These are phyloP conservation scores for Anastrepha ludens DNA, from an alignment of 1,140 invertebrate species.

Conservation along the genomic window DNA sequence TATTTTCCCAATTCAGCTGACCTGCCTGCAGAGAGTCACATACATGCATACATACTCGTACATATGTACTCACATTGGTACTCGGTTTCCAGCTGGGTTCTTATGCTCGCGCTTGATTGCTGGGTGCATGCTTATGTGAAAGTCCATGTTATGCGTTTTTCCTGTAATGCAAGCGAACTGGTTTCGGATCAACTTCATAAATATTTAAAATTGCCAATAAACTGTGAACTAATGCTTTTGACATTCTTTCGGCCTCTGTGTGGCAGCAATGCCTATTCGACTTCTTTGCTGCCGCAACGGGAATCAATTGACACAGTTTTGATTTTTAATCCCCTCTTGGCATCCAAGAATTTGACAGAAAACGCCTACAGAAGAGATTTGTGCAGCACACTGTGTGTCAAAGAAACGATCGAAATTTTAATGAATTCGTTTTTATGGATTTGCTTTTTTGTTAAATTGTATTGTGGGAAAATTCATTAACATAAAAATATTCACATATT, in stretches of 20 bases:
- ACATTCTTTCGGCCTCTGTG: constrained; percentile 27
- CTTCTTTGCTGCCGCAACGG: neutral
- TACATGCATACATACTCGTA: no score
- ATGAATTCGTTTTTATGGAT: no score
- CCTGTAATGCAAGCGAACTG: constrained; percentile 4
- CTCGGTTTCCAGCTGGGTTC: no score
- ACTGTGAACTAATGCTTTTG: constrained; percentile 50
- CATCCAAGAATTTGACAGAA: neutral
- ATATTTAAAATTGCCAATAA: constrained; percentile 52
- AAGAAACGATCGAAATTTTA: neutral
- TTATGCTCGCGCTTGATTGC: no score
- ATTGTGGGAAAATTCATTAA: no score
- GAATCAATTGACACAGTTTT: constrained; percentile 31
- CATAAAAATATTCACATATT: no score
- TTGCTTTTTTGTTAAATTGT: no score
- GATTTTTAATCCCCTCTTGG: neutral
- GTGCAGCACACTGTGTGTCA: neutral
- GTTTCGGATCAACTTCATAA: constrained; percentile 42
- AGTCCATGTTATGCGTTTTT: neutral
- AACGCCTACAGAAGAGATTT: neutral
- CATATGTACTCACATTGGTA: no score
- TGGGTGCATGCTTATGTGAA: neutral
- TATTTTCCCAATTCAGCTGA: no score
- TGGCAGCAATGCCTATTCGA: neutral
- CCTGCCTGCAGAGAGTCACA: no score